Percentiles rank a stretch among this genome's conserved stretches.
phyloP scores from a whole-genome alignment of 2,888 invertebrate species.

The Sympetrum striolatum region DNA sequence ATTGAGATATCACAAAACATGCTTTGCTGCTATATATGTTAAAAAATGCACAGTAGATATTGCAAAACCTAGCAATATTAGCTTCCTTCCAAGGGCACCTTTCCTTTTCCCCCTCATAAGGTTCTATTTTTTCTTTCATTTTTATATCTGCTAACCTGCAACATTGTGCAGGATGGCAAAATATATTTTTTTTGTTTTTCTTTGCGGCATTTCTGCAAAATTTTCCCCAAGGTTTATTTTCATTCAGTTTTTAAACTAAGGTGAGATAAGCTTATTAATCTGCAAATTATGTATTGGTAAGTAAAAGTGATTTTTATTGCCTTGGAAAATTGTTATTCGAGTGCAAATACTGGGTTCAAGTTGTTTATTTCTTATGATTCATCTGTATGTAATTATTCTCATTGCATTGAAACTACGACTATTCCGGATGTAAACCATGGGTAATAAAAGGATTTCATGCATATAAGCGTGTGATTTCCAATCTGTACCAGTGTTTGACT shows the following conservation, averaged over 20 bases:
- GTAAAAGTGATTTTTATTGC: constrained; percentile 40
- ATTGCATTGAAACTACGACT: constrained; percentile 1
- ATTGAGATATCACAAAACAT: constrained; percentile 44
- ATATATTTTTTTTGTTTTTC: constrained; percentile 12
- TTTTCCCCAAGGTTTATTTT: constrained; percentile 29
- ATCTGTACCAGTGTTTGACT: neutral
- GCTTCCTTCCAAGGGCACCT: constrained; percentile 41
- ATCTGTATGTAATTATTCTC: neutral
- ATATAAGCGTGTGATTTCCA: constrained; percentile 29
- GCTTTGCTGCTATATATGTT: constrained; percentile 48
- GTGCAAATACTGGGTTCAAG: constrained; percentile 40
- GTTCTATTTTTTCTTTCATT: constrained; percentile 42
- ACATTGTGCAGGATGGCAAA: constrained; percentile 26
- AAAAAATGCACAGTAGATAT: constrained; percentile 48
- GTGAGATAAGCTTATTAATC: constrained; percentile 31
- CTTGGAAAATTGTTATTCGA: constrained; percentile 42
- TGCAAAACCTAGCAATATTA: constrained; percentile 46
- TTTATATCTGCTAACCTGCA: constrained; percentile 37
- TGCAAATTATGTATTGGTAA: constrained; percentile 30
- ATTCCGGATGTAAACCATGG: constrained; percentile 5
- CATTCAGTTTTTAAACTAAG: constrained; percentile 16
- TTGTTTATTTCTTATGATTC: constrained; percentile 7
- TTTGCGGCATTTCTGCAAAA: constrained; percentile 30
- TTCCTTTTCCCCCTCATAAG: neutral
- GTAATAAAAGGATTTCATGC: constrained; percentile 9